These are phyloP conservation scores for Astropecten irregularis DNA, from an alignment of 53 echinoderm and acorn worm genomes.

Conservation along the genomic window DNA sequence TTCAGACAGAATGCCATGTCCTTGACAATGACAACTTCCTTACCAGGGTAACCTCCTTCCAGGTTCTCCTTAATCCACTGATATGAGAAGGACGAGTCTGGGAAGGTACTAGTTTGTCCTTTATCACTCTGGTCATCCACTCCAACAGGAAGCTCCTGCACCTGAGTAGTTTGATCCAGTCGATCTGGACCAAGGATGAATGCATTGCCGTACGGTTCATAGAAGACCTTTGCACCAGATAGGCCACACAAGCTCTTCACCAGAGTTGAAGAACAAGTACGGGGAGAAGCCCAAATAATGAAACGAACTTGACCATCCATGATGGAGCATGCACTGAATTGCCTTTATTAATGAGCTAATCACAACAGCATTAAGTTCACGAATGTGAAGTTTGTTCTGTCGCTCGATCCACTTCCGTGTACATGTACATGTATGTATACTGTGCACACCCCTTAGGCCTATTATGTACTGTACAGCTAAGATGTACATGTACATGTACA, in stretches of 20 bases:
- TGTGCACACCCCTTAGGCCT: too few species aligned
- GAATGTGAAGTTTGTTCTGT: too few species aligned
- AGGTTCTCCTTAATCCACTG: constrained; percentile 28
- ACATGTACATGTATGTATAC: too few species aligned
- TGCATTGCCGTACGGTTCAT: constrained; percentile 15
- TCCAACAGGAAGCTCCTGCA: background rate
- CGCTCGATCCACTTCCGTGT: too few species aligned
- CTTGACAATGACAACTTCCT: constrained; percentile 1
- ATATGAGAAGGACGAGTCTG: background rate
- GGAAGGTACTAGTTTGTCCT: background rate
- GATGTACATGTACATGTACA: too few species aligned
- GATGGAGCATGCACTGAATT: too few species aligned
- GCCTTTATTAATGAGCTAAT: too few species aligned
- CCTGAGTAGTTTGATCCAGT: background rate
- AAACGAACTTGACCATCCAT: constrained; percentile 10
- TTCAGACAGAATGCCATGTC: constrained; percentile 17
- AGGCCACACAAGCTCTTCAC: constrained; percentile 12
- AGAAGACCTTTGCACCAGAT: constrained; percentile 12
- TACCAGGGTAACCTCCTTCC: constrained; percentile 2
- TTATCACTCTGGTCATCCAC: background rate
- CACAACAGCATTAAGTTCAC: too few species aligned
- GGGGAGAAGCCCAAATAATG: constrained; percentile 24
- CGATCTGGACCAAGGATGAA: constrained; percentile 9
- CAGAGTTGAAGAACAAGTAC: constrained; percentile 32
- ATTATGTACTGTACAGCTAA: too few species aligned